Percentiles rank a stretch among this genome's conserved stretches.
These are phyloP conservation scores for Stegodyphus dumicola DNA, from an alignment of 1,140 invertebrate species.

Conservation along the genomic window DNA sequence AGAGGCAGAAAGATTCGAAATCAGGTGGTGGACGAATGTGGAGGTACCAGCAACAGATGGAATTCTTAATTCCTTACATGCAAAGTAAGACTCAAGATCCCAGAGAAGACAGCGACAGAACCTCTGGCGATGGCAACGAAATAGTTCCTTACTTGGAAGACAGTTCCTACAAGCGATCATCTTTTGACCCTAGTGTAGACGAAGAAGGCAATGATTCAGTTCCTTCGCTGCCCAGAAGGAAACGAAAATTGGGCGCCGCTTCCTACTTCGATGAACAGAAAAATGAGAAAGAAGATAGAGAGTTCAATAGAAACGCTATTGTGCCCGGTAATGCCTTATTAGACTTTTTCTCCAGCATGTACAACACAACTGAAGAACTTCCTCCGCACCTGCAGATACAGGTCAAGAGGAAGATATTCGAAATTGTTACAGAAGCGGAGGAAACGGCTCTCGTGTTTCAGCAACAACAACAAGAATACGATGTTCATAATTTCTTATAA, in stretches of 20 bases:
- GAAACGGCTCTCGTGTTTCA: slow-evolving; percentile 22
- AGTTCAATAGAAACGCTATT: neutral
- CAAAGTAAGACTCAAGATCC: slow-evolving; percentile 13
- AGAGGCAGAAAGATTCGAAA: slow-evolving; percentile 34
- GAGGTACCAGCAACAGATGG: slow-evolving; percentile 37
- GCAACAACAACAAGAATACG: slow-evolving; percentile 18
- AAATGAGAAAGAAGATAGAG: neutral
- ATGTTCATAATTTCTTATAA: slow-evolving; percentile 1
- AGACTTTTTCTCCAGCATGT: slow-evolving; percentile 40
- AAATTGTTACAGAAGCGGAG: slow-evolving; percentile 28
- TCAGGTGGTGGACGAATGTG: neutral
- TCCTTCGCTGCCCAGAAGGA: neutral
- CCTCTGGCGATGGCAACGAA: no score
- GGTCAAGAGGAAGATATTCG: slow-evolving; percentile 36
- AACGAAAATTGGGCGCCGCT: neutral
- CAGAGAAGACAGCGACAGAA: neutral
- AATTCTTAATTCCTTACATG: slow-evolving; percentile 38
- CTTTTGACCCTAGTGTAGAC: neutral
- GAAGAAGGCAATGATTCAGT: slow-evolving; percentile 6
- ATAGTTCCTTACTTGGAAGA: no score
- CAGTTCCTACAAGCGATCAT: no score
- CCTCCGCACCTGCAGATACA: slow-evolving; percentile 23
- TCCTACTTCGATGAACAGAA: neutral
- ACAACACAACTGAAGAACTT: slow-evolving; percentile 19
- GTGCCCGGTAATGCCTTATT: neutral